Evolutionary conservation across 2,888 invertebrate species (phyloP).

Genomic region (Netelia melanura): DNA sequence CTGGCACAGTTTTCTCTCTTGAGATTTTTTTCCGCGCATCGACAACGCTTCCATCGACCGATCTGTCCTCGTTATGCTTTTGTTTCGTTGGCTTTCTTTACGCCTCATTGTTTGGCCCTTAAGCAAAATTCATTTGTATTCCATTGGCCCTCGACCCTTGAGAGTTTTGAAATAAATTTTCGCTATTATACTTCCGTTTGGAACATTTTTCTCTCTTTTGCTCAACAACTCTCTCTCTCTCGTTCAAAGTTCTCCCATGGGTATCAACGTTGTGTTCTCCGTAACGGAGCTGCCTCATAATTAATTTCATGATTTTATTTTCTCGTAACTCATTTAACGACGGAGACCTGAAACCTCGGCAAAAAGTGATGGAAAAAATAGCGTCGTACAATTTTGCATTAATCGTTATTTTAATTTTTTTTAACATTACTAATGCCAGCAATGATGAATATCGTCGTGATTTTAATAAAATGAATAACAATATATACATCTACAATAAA

Average conservation of each 20-base stretch:
- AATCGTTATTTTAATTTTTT: too few relatives aligned
- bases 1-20: neutral
- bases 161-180: slow-evolving; percentile 9
- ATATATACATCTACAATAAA: too few relatives aligned
- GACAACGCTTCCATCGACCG: neutral
- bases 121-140: slow-evolving; percentile 24
- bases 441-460: too few relatives aligned
- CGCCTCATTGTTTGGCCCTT: neutral
- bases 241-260: neutral
- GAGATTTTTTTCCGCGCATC: neutral
- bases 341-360: neutral
- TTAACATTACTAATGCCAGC: too few relatives aligned
- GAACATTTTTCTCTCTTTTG: neutral
- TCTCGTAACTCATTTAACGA: neutral
- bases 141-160: neutral
- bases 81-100: slow-evolving; percentile 18
- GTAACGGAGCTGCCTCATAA: neutral
- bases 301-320: neutral
- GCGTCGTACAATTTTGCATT: too few relatives aligned
- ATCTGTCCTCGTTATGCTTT: neutral
- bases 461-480: too few relatives aligned
- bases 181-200: neutral
- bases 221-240: neutral
- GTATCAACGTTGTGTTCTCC: neutral
- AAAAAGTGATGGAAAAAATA: too few relatives aligned